Percentiles rank a stretch among this genome's conserved stretches.
Conservation (phyloP, 1,140 invertebrate species). For the Drosophila orena region DNA sequence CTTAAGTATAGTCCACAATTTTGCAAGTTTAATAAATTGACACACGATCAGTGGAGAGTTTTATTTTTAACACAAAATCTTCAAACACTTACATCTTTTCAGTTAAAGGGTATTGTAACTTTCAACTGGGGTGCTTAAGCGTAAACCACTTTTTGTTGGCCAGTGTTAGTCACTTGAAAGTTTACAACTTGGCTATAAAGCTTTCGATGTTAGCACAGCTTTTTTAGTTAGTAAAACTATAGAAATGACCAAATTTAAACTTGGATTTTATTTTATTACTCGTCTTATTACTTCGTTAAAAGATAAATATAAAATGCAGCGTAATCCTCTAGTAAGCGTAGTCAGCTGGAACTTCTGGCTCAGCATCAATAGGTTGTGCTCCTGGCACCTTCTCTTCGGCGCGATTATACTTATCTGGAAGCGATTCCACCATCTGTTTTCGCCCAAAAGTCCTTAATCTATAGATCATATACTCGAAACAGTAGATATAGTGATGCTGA, state of each 20-base stretch:
- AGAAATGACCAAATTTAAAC: not conserved
- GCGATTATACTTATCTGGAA: not conserved
- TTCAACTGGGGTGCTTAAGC: no score
- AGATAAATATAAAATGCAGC: no score
- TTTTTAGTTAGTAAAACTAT: not conserved
- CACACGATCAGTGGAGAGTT: conserved; percentile 13
- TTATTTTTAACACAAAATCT: conserved; percentile 1
- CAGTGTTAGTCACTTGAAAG: not conserved
- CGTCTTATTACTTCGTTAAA: no score
- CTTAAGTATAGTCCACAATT: conserved; percentile 38
- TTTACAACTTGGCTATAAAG: not conserved
- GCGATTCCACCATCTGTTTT: not conserved
- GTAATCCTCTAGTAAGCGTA: not conserved
- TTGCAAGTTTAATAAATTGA: conserved; percentile 48
- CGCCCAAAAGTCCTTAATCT: conserved; percentile 1
- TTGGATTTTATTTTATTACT: no score
- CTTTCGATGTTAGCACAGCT: not conserved
- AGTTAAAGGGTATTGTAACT: no score
- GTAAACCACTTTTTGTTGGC: not conserved
- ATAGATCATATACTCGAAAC: conserved; percentile 10
- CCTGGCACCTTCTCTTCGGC: not conserved
- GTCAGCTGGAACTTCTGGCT: not conserved
- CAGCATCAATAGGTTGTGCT: not conserved
- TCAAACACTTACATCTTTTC: no score
- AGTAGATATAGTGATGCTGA: conserved; percentile 5